phyloP scores from a whole-genome alignment of 2,888 invertebrate genomes.

The Xestia sexstrigata region DNA sequence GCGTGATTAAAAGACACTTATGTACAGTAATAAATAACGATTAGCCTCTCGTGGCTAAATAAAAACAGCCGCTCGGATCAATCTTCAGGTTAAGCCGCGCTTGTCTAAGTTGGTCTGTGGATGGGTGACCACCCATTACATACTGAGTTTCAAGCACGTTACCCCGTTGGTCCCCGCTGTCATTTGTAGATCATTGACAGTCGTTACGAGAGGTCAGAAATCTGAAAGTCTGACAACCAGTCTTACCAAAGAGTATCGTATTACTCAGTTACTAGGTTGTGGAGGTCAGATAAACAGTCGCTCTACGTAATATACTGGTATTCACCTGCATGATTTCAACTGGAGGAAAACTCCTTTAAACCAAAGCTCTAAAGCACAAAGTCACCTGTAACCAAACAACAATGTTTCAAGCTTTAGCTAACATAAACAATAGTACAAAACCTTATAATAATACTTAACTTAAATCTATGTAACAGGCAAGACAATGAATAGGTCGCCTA shows the following conservation, averaged over 20 bases:
- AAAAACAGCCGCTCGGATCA: too few relatives aligned
- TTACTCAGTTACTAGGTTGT: background rate
- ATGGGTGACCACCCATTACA: too few relatives aligned
- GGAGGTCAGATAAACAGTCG: background rate
- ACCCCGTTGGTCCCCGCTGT: too few relatives aligned
- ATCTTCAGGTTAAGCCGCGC: background rate
- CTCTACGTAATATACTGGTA: background rate
- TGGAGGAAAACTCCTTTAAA: background rate
- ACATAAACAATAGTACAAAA: slow-evolving; percentile 25
- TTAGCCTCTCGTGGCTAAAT: background rate
- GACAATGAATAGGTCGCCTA: slow-evolving; percentile 52
- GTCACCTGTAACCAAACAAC: slow-evolving; percentile 1
- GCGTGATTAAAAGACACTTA: too few relatives aligned
- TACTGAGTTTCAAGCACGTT: too few relatives aligned
- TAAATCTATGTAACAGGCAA: slow-evolving; percentile 26
- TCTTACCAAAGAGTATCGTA: background rate
- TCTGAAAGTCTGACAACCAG: background rate
- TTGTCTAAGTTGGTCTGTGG: background rate
- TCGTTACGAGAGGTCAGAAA: background rate
- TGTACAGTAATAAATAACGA: background rate
- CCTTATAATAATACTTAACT: slow-evolving; percentile 3
- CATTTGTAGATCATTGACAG: background rate
- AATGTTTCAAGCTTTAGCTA: background rate
- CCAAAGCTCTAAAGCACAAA: background rate
- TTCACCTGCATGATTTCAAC: background rate